A percentile compares a stretch with the other conserved stretches of the same genome.
Evolutionary conservation across 2,797 vertebrate species (phyloP).

Genomic region (Sebastes taczanowskii): DNA sequence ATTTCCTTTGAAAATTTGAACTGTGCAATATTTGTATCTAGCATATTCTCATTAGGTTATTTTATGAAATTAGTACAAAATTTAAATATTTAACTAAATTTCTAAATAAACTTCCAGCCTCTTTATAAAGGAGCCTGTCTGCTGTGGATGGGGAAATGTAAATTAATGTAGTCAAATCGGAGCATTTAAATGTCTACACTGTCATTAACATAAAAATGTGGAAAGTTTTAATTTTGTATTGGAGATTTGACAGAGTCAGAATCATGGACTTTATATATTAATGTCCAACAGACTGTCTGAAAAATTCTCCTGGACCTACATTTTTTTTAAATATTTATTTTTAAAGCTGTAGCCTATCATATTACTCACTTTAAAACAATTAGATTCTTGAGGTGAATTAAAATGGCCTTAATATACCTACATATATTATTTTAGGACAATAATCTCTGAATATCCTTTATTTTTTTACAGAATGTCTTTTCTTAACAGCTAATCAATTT

Average conservation of each 20-base stretch:
- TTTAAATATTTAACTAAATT: background rate
- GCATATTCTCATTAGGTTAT: rapidly evolving
- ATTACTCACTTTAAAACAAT: background rate
- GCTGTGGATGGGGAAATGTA: background rate
- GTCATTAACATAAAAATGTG: background rate
- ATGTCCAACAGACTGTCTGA: background rate
- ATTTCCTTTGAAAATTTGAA: background rate
- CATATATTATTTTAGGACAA: background rate
- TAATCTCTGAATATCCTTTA: background rate
- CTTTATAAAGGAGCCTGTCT: background rate
- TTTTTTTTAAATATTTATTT: background rate
- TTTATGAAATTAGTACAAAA: background rate
- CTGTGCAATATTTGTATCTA: background rate
- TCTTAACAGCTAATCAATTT: background rate
- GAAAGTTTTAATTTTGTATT: background rate
- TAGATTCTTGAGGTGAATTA: background rate
- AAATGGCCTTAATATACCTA: background rate
- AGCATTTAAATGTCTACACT: background rate
- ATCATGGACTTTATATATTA: background rate
- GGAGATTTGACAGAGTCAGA: background rate
- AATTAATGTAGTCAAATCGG: background rate
- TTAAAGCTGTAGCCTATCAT: background rate
- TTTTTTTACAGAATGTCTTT: background rate
- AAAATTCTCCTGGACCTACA: background rate
- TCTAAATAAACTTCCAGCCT: background rate